A percentile compares a stretch with the other conserved stretches of the same genome.
These are phyloP conservation scores for Pongo abelii DNA, from an alignment of 2,113 vertebrate species.

Conservation along the genomic window DNA sequence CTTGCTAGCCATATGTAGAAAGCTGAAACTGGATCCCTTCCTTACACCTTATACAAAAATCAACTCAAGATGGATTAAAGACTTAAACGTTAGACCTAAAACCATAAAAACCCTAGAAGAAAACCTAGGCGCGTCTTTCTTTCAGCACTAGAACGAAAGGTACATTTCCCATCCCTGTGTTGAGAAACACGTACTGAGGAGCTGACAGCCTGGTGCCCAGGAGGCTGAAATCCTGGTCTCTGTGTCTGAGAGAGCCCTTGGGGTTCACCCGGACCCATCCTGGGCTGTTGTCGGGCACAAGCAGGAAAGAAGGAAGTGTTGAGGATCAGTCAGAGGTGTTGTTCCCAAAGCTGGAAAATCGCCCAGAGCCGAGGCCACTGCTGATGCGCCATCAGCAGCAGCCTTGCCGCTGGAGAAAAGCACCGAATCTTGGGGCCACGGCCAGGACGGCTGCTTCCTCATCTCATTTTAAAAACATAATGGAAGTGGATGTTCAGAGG, in stretches of 20 bases:
- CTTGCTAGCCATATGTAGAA: too few relatives aligned
- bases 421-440: rapidly evolving
- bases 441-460: not conserved
- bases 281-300: not conserved
- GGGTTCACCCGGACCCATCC: not conserved
- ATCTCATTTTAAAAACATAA: not conserved
- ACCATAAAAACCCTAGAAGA: too few relatives aligned
- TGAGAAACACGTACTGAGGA: not conserved
- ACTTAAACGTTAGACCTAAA: too few relatives aligned
- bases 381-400: rapidly evolving
- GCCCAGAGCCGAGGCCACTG: rapidly evolving
- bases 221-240: not conserved
- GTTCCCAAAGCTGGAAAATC: rapidly evolving
- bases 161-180: not conserved
- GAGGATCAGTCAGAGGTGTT: rapidly evolving
- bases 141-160: not conserved
- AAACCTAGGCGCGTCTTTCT: not conserved
- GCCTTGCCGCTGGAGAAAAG: rapidly evolving
- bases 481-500: not conserved
- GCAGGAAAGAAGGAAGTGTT: not conserved
- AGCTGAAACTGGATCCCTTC: too few relatives aligned
- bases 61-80: too few relatives aligned
- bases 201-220: not conserved
- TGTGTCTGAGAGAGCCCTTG: not conserved
- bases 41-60: too few relatives aligned